These are phyloP conservation scores for Lasioglossum figueresi DNA, from an alignment of 2,888 invertebrate species.

Conservation along the genomic window DNA sequence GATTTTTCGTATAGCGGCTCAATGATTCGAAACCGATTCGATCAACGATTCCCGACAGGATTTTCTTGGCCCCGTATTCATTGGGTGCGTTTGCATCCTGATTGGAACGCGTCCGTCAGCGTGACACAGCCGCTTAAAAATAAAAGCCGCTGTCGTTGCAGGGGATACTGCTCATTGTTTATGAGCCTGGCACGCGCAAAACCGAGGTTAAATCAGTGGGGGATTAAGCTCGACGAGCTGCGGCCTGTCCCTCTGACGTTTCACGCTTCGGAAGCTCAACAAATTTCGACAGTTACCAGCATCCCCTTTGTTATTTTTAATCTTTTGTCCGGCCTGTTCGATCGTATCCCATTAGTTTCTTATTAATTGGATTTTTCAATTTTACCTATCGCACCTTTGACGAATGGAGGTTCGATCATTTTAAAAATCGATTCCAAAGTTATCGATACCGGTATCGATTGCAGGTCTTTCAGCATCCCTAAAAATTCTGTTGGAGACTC, in stretches of 20 bases:
- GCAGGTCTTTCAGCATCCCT: background rate
- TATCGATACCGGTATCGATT: background rate
- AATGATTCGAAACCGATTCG: constrained; percentile 12
- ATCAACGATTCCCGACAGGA: background rate
- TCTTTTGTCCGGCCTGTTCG: constrained; percentile 2
- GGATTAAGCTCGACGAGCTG: constrained; percentile 64
- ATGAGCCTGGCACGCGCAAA: constrained; percentile 50
- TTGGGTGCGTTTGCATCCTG: background rate
- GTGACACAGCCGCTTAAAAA: constrained; percentile 30
- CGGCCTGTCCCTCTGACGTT: constrained; percentile 64
- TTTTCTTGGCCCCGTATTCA: background rate
- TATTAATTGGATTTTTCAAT: background rate
- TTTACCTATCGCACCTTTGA: background rate
- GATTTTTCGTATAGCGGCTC: background rate
- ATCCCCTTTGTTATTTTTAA: constrained; percentile 14
- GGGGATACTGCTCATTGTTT: constrained; percentile 43
- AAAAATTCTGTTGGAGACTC: background rate
- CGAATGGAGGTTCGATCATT: background rate
- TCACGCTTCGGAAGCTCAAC: constrained; percentile 59
- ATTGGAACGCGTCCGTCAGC: constrained; percentile 25
- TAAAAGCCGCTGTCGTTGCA: constrained; percentile 38
- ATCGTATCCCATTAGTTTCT: background rate
- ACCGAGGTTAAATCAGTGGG: constrained; percentile 65
- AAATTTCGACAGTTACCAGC: constrained; percentile 50
- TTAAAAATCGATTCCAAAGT: too few relatives aligned